phyloP scores from a whole-genome alignment of 1,140 invertebrate species.

The Euwallacea fornicatus region DNA sequence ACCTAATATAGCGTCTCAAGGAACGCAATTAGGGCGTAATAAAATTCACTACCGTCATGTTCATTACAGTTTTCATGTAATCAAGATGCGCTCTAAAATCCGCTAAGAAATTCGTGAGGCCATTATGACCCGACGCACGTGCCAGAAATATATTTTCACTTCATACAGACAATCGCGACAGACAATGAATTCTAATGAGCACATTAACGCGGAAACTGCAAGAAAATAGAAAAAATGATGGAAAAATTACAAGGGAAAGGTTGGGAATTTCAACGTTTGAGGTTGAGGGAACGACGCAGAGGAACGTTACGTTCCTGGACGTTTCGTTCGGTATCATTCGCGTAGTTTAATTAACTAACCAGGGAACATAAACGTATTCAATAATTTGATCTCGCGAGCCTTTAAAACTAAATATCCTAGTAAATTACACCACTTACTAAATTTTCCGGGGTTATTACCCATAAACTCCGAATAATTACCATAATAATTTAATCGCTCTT shows the following conservation, averaged over 20 bases:
- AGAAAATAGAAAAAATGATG: conserved; percentile 21
- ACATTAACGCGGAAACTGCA: conserved; percentile 42
- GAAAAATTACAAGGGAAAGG: neutral
- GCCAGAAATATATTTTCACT: conserved; percentile 50
- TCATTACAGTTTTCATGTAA: conserved; percentile 23
- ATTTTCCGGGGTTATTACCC: conserved; percentile 32
- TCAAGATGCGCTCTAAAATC: conserved; percentile 27
- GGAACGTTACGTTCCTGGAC: too few species aligned
- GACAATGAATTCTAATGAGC: conserved; percentile 50
- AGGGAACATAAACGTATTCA: too few species aligned
- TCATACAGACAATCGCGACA: conserved; percentile 49
- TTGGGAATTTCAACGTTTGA: neutral
- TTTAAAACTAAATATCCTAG: conserved; percentile 18
- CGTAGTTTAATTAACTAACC: too few species aligned
- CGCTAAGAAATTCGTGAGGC: conserved; percentile 11
- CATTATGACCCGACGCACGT: conserved; percentile 47
- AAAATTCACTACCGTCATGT: conserved; percentile 10
- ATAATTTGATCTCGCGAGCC: too few species aligned
- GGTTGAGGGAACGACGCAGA: too few species aligned
- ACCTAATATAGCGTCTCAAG: neutral
- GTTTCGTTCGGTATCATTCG: too few species aligned
- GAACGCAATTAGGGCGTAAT: conserved; percentile 7
- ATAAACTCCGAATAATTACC: conserved; percentile 33
- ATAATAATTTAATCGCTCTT: conserved; percentile 34
- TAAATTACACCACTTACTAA: conserved; percentile 14